Conservation (phyloP, 2,797 vertebrate genomes). For the Rachycentron canadum region DNA sequence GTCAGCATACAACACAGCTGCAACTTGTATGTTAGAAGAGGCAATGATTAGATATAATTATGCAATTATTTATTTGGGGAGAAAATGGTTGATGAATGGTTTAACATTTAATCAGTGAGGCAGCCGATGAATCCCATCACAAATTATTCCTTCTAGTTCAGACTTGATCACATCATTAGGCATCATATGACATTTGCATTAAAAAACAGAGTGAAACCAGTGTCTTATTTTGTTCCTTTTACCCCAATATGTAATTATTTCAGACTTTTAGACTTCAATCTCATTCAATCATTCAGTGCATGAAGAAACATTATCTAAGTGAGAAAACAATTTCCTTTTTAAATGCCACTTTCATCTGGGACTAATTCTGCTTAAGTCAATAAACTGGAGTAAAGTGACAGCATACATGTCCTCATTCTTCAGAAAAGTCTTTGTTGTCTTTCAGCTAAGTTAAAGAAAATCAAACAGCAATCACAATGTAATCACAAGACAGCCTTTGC, state of each 20-base stretch:
- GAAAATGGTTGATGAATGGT: constrained; percentile 19
- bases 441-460: not conserved
- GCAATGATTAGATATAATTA: constrained; percentile 10
- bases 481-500: not conserved
- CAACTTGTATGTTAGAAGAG: constrained; percentile 15
- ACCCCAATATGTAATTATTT: not conserved
- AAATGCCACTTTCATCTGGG: not conserved
- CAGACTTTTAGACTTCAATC: too few species aligned
- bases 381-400: not conserved
- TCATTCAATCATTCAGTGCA: not conserved
- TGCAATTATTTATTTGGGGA: constrained; percentile 15
- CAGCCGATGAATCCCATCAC: constrained; percentile 4
- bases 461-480: not conserved
- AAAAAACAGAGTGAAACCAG: not conserved
- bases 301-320: not conserved
- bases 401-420: not conserved
- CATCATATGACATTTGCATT: not conserved
- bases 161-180: not conserved
- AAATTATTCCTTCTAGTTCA: not conserved
- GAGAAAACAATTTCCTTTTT: not conserved
- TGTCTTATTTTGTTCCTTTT: not conserved
- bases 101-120: constrained; percentile 67
- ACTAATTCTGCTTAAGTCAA: not conserved
- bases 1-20: not conserved
- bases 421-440: not conserved